Percentiles rank a stretch among this genome's conserved stretches.
Conservation (phyloP, 1,140 invertebrate species). For the Platorchestia sp. region DNA sequence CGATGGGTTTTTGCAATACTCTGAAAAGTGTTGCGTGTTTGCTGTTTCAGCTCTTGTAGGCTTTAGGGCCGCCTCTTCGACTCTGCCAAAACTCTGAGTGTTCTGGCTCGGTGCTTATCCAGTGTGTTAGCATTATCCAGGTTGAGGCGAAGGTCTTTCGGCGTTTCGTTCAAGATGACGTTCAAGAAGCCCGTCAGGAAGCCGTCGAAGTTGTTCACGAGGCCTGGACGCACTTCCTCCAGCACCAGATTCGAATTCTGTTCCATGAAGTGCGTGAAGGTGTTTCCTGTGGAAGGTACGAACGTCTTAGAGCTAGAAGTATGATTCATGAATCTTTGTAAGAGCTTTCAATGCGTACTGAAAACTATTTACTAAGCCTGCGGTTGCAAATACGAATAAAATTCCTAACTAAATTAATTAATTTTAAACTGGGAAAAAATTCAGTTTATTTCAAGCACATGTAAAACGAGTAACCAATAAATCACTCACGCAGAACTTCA, state of each 20-base stretch:
- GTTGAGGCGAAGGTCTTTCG: not conserved
- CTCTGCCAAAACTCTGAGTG: not conserved
- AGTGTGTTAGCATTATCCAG: not conserved
- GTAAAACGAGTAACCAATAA: not conserved
- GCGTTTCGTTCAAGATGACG: not conserved
- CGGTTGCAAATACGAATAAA: not conserved
- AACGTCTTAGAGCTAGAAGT: not conserved
- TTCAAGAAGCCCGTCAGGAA: not conserved
- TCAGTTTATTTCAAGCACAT: not conserved
- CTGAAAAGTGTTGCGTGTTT: not conserved
- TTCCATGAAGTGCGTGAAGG: not conserved
- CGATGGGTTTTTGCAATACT: too few species aligned
- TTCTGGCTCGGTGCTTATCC: conserved; percentile 16
- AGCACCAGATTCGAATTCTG: conserved; percentile 14
- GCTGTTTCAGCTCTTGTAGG: not conserved
- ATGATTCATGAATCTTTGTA: not conserved
- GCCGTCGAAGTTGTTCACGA: not conserved
- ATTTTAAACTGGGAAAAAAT: not conserved
- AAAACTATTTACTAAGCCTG: not conserved
- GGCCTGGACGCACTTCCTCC: not conserved
- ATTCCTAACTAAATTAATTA: not conserved
- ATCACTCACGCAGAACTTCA: conserved; percentile 11
- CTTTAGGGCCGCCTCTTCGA: not conserved
- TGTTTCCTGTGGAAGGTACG: not conserved
- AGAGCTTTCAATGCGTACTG: not conserved